Conservation (phyloP, 2,797 vertebrate genomes). For the Threskiornis aethiopicus region DNA sequence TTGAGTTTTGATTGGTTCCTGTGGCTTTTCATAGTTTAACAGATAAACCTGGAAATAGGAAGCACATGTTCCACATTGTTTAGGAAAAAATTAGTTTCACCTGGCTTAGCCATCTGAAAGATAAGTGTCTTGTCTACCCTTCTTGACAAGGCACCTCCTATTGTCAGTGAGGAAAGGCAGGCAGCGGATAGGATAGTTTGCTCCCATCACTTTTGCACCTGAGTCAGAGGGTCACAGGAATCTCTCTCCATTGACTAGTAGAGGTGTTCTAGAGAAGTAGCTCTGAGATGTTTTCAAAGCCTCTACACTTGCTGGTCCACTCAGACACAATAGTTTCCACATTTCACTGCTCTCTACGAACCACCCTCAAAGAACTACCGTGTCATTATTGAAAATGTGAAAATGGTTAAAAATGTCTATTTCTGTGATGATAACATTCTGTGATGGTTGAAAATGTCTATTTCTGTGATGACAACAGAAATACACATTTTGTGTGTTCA, state of each 20-base stretch:
- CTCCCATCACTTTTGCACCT: neutral
- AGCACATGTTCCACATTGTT: neutral
- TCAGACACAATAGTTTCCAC: neutral
- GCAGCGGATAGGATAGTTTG: neutral
- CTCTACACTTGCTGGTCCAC: neutral
- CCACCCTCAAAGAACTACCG: neutral
- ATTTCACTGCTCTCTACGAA: neutral
- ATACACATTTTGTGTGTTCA: neutral
- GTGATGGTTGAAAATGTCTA: neutral
- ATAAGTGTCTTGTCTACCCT: neutral
- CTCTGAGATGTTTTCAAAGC: neutral
- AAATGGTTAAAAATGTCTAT: neutral
- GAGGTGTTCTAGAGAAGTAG: neutral
- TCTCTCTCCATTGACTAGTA: neutral
- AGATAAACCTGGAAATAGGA: constrained; percentile 9
- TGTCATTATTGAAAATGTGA: neutral
- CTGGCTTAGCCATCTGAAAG: neutral
- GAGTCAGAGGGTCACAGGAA: neutral
- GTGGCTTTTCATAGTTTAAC: neutral
- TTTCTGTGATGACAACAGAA: neutral
- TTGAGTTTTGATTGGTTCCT: neutral
- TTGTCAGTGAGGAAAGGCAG: neutral
- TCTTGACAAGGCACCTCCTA: neutral
- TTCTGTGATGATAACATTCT: neutral
- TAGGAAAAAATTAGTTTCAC: neutral